Evolutionary conservation across 92 coral and sea anemone genomes (phyloP).

Genomic region (Actinostola sp.): DNA sequence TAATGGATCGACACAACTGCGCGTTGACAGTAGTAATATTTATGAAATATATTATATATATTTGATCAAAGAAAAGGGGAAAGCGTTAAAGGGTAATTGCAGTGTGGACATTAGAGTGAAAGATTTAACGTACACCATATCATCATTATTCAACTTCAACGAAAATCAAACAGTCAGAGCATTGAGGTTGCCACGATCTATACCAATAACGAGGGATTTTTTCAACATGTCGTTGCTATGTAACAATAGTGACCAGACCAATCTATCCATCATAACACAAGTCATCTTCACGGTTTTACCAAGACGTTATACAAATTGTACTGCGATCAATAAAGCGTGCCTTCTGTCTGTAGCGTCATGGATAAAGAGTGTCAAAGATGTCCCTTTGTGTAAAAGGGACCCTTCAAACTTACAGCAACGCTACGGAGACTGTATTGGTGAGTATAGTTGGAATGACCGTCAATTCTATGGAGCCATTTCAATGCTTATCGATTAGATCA

Average conservation of each 20-base stretch:
- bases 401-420: neutral
- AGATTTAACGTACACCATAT: neutral
- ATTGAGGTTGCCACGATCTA: neutral
- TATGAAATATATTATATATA: neutral
- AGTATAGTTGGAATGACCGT: neutral
- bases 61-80: neutral
- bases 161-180: neutral
- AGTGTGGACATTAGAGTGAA: neutral
- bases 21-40: neutral
- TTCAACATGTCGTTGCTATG: neutral
- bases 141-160: neutral
- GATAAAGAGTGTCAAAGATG: neutral
- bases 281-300: neutral
- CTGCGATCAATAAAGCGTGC: neutral
- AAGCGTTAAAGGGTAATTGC: neutral
- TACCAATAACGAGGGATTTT: neutral
- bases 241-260: neutral
- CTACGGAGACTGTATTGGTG: conserved; percentile 25
- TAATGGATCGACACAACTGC: neutral
- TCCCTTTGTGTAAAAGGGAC: neutral
- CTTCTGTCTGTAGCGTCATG: conserved; percentile 1
- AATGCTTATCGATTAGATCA: no score
- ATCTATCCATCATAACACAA: neutral
- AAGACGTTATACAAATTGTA: neutral
- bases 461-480: no score